Evolutionary conservation across 2,888 invertebrate genomes (phyloP).

Genomic region (Pharmacophagus antenor): DNA sequence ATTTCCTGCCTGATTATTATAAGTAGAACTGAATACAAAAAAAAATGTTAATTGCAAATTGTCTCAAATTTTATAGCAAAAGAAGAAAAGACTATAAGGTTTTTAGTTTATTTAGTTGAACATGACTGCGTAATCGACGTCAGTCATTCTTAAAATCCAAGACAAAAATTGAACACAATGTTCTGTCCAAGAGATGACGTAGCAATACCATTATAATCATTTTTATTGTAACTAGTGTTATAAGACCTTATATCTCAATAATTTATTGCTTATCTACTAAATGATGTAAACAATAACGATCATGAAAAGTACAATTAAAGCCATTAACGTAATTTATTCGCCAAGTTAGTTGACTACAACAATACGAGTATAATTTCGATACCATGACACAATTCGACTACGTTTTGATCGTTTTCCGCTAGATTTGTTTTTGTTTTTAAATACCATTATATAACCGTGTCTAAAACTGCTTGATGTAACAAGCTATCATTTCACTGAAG

Average conservation of each 20-base stretch:
- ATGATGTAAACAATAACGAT: not conserved
- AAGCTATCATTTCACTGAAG: constrained; percentile 2
- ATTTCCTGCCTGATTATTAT: too few species aligned
- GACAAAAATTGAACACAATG: not conserved
- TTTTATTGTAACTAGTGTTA: not conserved
- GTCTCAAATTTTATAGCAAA: not conserved
- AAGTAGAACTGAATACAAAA: too few species aligned
- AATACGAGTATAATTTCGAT: constrained; percentile 19
- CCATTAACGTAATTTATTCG: constrained; percentile 1
- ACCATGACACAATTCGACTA: constrained; percentile 11
- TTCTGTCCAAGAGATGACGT: not conserved
- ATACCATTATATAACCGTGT: constrained; percentile 5
- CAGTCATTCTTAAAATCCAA: not conserved
- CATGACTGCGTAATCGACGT: too few species aligned
- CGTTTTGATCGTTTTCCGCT: constrained; percentile 9
- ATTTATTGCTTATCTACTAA: not conserved
- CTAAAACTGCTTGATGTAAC: constrained; percentile 13
- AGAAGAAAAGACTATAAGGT: not conserved
- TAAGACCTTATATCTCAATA: not conserved
- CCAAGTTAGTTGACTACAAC: constrained; percentile 4
- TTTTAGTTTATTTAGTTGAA: not conserved
- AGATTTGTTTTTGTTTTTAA: not conserved
- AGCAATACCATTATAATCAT: not conserved
- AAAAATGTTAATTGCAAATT: too few species aligned
- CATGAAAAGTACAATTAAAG: not conserved